A percentile compares a stretch with the other conserved stretches of the same genome.
phyloP scores from a whole-genome alignment of 1,140 invertebrate genomes.

The Drosophila ananassae region DNA sequence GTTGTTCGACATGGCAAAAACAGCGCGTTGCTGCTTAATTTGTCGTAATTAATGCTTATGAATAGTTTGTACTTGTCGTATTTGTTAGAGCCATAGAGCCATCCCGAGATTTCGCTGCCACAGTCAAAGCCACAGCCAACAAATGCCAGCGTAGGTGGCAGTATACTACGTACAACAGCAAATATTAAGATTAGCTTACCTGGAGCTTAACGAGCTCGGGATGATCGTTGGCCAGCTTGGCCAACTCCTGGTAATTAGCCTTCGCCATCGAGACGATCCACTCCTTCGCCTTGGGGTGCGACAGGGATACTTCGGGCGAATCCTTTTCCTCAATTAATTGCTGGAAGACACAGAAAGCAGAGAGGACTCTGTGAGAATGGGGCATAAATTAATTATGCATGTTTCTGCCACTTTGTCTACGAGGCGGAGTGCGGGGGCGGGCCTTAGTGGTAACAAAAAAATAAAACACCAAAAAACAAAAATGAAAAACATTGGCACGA shows the following conservation, averaged over 20 bases:
- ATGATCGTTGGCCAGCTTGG: constrained; percentile 92
- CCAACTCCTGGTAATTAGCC: constrained; percentile 92
- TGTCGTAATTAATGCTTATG: constrained; percentile 82
- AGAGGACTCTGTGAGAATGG: constrained; percentile 14
- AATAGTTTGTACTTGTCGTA: constrained; percentile 81
- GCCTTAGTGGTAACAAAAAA: constrained; percentile 23
- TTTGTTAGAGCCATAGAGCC: constrained; percentile 68
- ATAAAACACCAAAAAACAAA: constrained; percentile 28
- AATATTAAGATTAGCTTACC: constrained; percentile 85
- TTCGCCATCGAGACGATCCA: constrained; percentile 93
- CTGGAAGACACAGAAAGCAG: constrained; percentile 44
- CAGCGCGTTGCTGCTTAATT: constrained; percentile 80
- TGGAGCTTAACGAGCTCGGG: constrained; percentile 91
- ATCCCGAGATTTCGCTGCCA: neutral
- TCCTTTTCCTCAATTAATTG: constrained; percentile 80
- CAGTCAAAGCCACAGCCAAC: neutral
- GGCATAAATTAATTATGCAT: constrained; percentile 80
- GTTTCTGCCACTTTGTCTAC: constrained; percentile 66
- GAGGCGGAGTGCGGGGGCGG: constrained; percentile 31
- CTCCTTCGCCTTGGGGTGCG: constrained; percentile 89
- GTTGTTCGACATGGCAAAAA: constrained; percentile 81
- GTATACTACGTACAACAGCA: neutral
- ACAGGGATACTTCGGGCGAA: constrained; percentile 68
- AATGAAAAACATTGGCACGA: constrained; percentile 57
- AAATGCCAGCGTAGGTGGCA: constrained; percentile 2